Evolutionary conservation across 2,113 vertebrate species (phyloP).

Genomic region (Myxocyprinus asiaticus): DNA sequence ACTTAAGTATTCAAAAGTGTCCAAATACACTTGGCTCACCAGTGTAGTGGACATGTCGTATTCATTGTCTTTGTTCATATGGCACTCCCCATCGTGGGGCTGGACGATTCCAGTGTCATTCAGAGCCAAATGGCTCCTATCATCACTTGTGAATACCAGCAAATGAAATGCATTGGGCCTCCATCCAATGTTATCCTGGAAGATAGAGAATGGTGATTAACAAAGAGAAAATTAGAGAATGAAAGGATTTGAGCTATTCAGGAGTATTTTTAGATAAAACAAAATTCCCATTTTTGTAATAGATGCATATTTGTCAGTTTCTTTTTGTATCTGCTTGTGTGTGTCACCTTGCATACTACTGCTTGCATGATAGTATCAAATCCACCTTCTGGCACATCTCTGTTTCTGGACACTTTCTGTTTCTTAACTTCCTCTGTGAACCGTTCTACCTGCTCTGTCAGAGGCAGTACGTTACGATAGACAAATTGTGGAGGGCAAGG

Average conservation of each 20-base stretch:
- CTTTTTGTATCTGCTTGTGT: not conserved
- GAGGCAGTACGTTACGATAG: slow-evolving; percentile 87
- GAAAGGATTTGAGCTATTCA: too few relatives aligned
- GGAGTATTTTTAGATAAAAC: too few relatives aligned
- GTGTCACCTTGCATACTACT: slow-evolving; percentile 86
- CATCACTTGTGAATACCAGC: slow-evolving; percentile 93
- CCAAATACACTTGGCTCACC: slow-evolving; percentile 71
- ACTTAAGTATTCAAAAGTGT: too few relatives aligned
- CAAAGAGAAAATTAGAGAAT: too few relatives aligned
- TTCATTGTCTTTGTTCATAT: slow-evolving; percentile 77
- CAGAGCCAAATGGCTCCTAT: slow-evolving; percentile 86
- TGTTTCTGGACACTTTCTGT: slow-evolving; percentile 88
- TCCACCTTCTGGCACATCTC: slow-evolving; percentile 89
- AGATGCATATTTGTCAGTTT: not conserved
- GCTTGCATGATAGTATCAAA: slow-evolving; percentile 96
- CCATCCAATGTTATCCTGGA: slow-evolving; percentile 92
- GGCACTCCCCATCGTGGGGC: slow-evolving; percentile 89
- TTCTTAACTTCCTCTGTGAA: slow-evolving; percentile 93
- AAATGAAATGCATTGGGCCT: slow-evolving; percentile 90
- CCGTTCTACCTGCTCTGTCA: slow-evolving; percentile 85
- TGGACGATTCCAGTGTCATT: slow-evolving; percentile 89
- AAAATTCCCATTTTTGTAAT: not conserved
- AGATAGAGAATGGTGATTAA: not conserved
- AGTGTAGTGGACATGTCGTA: slow-evolving; percentile 83
- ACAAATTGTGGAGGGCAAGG: slow-evolving; percentile 86